phyloP scores from a whole-genome alignment of 2,888 invertebrate species.

The Polylopha cassiicola region DNA sequence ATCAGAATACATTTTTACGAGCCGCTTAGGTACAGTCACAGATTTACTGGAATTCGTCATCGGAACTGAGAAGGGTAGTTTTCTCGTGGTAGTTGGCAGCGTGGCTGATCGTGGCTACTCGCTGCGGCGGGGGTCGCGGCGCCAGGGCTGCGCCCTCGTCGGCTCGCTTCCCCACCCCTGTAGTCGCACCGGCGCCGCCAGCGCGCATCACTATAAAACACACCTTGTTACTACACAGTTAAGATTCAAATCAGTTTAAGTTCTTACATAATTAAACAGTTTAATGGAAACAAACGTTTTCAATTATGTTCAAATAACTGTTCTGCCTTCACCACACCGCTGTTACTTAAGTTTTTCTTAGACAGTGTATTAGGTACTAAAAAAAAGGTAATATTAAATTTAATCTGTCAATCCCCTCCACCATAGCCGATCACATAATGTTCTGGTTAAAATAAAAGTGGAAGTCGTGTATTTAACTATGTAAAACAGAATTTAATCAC shows the following conservation, averaged over 20 bases:
- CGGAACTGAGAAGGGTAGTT: slow-evolving; percentile 95
- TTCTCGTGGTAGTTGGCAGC: slow-evolving; percentile 92
- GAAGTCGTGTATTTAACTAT: too few relatives aligned
- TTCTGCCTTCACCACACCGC: too few relatives aligned
- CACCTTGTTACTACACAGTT: neutral
- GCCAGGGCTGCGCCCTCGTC: slow-evolving; percentile 72
- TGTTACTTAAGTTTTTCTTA: too few relatives aligned
- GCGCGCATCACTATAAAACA: slow-evolving; percentile 58
- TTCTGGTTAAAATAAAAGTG: too few relatives aligned
- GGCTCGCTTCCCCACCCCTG: slow-evolving; percentile 48
- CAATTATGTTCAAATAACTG: too few relatives aligned
- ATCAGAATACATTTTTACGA: too few relatives aligned
- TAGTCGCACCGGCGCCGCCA: slow-evolving; percentile 37
- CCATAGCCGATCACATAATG: too few relatives aligned
- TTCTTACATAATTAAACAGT: neutral
- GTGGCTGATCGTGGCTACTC: slow-evolving; percentile 87
- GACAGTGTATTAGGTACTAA: too few relatives aligned
- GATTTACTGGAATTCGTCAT: slow-evolving; percentile 92
- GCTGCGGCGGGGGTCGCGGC: slow-evolving; percentile 80
- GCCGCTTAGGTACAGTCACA: neutral
- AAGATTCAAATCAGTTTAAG: neutral
- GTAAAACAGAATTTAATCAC: too few relatives aligned
- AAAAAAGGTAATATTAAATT: too few relatives aligned
- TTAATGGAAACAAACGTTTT: too few relatives aligned
- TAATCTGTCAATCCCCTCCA: too few relatives aligned